These are phyloP conservation scores for Mimumesa dahlbomi DNA, from an alignment of 2,888 invertebrate species.

Conservation along the genomic window DNA sequence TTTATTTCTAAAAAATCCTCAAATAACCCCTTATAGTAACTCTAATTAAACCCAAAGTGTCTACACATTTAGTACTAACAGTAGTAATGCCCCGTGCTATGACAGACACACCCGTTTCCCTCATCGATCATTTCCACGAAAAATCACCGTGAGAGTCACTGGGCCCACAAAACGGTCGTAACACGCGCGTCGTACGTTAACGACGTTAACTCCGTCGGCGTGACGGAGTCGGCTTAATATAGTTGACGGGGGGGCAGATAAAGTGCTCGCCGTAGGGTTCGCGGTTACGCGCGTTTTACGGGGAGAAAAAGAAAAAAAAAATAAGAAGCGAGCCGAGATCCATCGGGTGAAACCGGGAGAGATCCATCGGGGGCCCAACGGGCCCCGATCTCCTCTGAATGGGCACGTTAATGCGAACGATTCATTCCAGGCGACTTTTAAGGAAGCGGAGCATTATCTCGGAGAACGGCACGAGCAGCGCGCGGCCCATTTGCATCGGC, in stretches of 20 bases:
- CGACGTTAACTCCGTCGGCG: slow-evolving; percentile 8
- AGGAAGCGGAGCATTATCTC: slow-evolving; percentile 71
- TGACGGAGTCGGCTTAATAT: slow-evolving; percentile 6
- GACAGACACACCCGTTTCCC: no score
- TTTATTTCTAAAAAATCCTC: no score
- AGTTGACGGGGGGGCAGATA: neutral
- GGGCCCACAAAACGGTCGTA: neutral
- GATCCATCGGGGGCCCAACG: neutral
- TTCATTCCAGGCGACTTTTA: slow-evolving; percentile 68
- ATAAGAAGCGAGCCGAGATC: no score
- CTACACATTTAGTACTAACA: no score
- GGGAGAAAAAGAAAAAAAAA: no score
- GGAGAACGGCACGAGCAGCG: slow-evolving; percentile 70
- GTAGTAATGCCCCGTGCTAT: no score
- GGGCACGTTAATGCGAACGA: slow-evolving; percentile 44
- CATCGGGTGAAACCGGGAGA: neutral
- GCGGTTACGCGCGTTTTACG: slow-evolving; percentile 13
- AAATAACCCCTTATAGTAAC: no score
- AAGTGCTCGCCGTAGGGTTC: slow-evolving; percentile 4
- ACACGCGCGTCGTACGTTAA: neutral
- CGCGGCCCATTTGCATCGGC: slow-evolving; percentile 85
- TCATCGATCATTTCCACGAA: no score
- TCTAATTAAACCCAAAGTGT: no score
- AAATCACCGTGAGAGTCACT: neutral
- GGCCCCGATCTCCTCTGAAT: neutral